Base-by-base conservation (phyloP, 2,888 invertebrate species). In the Dryobotodes eremita region DNA sequence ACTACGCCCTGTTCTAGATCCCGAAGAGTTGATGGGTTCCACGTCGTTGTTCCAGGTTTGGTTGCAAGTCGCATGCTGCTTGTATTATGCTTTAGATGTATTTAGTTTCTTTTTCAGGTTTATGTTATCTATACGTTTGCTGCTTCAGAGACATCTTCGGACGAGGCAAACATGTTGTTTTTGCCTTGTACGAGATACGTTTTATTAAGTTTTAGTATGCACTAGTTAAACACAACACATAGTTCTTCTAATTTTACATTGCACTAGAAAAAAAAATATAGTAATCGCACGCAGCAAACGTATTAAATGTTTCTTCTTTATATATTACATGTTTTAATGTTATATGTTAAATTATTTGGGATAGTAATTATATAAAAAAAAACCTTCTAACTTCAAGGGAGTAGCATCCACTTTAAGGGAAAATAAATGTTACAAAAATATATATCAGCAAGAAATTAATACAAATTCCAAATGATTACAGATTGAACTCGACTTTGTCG, bases 401-500 rank as follows among this genome's bases (percentile, higher is more conserved):
- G 1, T 36, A 36, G 3, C 17, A 31, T 46, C 7, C 46, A 42
- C 5, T 2, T 23, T 1, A 42, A 15, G 8, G 26, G 36, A 15
- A 23, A 5, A 20, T 53, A 10, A 53, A 70, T 6, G 20, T n/a
- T 70, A 53, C 4, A 3, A 57, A 48, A 61, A 17, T 2, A 26
- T 42, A 64, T 11, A 4, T 66, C 59, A 68, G 36, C 61, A 71
- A 57, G 61, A 79, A 77, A 77, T 11, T 86, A 76, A 87, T 73
- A 71, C 42, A 78, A 71, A 36, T 59, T 73, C 61, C 75, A 17
- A 71, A 83, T 74, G 75, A 82, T 94, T 94, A 73, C 94, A 97
- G 95, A 89, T 93, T 83, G 96, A 96, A 92, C 91, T 96, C 86
- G 97, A 97, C 93, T 97, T 97, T 91, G 96, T 96, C 61, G 98